phyloP scores from a whole-genome alignment of 2,888 invertebrate species.

The Choristoneura rosaceana region DNA sequence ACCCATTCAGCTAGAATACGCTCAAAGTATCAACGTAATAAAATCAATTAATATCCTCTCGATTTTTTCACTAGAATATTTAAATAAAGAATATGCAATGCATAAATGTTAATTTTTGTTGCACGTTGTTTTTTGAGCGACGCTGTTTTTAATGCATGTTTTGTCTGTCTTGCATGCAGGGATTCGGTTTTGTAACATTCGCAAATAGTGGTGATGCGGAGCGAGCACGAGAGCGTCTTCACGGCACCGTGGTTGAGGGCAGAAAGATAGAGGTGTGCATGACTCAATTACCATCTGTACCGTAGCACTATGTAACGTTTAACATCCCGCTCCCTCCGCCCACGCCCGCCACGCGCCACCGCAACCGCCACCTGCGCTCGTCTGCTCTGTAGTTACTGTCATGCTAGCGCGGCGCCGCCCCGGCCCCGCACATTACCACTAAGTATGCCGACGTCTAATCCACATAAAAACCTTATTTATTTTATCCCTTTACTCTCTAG shows the following conservation, averaged over 20 bases:
- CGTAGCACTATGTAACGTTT: constrained; percentile 86
- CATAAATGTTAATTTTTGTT: constrained; percentile 89
- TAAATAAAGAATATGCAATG: constrained; percentile 85
- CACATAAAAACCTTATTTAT: constrained; percentile 85
- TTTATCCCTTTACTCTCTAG: constrained; percentile 88
- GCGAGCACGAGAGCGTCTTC: constrained; percentile 99
- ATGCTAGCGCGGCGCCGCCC: constrained; percentile 70
- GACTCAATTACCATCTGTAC: constrained; percentile 88
- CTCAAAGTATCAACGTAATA: constrained; percentile 85
- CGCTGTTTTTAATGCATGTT: constrained; percentile 96
- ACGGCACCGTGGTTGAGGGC: constrained; percentile 99
- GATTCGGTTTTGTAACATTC: constrained; percentile 99
- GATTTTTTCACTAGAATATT: constrained; percentile 81
- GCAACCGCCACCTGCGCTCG: constrained; percentile 81
- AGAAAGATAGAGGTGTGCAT: constrained; percentile 99
- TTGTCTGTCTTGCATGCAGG: constrained; percentile 99
- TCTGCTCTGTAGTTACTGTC: constrained; percentile 85
- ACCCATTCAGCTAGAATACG: constrained; percentile 84
- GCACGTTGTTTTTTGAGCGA: constrained; percentile 92
- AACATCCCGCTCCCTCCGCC: constrained; percentile 87
- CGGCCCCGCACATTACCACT: constrained; percentile 70
- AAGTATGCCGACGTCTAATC: constrained; percentile 78
- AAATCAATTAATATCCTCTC: constrained; percentile 77
- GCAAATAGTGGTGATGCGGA: constrained; percentile 99
- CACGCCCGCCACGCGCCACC: constrained; percentile 59